Evolutionary conservation across 2,888 invertebrate species (phyloP).

Genomic region (Xestia rhomboidea): DNA sequence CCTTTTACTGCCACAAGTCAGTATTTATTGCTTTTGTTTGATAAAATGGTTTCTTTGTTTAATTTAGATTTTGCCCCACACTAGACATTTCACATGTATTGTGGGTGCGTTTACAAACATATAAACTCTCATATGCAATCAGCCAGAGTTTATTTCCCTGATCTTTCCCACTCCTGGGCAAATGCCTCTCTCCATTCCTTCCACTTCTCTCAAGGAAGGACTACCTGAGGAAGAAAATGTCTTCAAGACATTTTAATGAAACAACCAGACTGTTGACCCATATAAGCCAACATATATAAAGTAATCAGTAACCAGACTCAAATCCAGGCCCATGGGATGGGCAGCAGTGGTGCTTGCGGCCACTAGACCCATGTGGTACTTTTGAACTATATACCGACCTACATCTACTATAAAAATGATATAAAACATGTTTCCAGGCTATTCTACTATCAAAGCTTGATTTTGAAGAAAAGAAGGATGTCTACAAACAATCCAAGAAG

Average conservation of each 20-base stretch:
- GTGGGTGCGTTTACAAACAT: background rate
- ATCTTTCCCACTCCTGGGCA: background rate
- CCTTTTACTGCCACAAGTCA: slow-evolving; percentile 89
- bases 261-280: background rate
- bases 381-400: background rate
- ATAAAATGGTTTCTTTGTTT: background rate
- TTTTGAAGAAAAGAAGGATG: slow-evolving; percentile 92
- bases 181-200: background rate
- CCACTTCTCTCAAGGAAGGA: background rate
- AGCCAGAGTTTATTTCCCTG: background rate
- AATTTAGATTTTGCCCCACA: background rate
- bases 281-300: background rate
- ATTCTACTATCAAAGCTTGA: slow-evolving; percentile 94
- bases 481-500: slow-evolving; percentile 85
- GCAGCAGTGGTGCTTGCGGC: background rate
- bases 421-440: slow-evolving; percentile 87
- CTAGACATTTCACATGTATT: background rate
- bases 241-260: background rate
- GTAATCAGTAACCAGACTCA: background rate
- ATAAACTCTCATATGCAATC: background rate
- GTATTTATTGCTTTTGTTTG: slow-evolving; percentile 65
- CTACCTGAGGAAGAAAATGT: background rate
- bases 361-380: background rate
- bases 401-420: background rate
- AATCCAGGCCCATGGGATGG: background rate